Conservation (phyloP, 2,113 vertebrate species). For the Elachura formosa region DNA sequence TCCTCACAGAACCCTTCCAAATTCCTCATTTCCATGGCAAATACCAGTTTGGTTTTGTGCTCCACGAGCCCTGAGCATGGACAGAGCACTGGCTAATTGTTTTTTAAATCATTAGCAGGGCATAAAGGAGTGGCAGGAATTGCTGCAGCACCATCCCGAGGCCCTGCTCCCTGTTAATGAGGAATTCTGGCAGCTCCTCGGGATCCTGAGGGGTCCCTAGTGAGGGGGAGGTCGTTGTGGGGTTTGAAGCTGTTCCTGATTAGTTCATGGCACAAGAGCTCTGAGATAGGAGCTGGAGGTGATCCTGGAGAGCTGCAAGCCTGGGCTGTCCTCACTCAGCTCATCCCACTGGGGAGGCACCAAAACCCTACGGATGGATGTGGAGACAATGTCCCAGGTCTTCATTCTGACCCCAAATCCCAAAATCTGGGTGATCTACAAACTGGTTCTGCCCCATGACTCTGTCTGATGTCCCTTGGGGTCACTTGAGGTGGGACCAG, state of each 20-base stretch:
- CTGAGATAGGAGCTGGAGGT: neutral
- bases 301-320: neutral
- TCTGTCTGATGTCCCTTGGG: fast-evolving
- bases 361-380: fast-evolving
- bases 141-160: neutral
- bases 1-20: neutral
- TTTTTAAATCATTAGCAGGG: neutral
- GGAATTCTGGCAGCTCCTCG: neutral
- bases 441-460: fast-evolving
- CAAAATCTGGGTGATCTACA: neutral
- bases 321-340: neutral
- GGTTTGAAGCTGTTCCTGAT: neutral
- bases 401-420: neutral
- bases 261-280: neutral
- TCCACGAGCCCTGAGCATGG: neutral
- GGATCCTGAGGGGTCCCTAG: neutral
- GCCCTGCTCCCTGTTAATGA: neutral
- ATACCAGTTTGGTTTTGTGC: neutral
- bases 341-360: neutral
- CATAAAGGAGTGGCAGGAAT: neutral
- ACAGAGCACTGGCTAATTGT: neutral
- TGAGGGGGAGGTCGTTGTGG: neutral
- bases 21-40: neutral
- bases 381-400: no score
- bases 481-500: neutral